phyloP scores from a whole-genome alignment of 2,113 vertebrate species.

The Chloroceryle aenea region DNA sequence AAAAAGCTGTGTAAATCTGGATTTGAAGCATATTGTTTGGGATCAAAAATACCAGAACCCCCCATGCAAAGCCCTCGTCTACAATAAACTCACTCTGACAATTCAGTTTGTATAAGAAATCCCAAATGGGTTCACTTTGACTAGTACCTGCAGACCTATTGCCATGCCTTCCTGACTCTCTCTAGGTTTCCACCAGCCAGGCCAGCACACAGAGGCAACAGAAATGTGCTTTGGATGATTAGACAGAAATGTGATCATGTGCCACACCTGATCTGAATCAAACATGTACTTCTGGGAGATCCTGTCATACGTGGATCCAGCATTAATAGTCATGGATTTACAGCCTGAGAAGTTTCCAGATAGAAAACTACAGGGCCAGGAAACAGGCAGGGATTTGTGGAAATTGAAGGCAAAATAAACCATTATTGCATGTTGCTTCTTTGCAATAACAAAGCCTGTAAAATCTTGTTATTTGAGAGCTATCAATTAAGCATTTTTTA shows the following conservation, averaged over 20 bases:
- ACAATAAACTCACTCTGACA: background rate
- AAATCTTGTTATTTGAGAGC: background rate
- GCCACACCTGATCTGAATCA: constrained; percentile 11
- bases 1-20: background rate
- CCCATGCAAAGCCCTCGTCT: background rate
- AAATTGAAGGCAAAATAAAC: background rate
- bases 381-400: background rate
- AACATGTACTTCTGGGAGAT: constrained; percentile 20
- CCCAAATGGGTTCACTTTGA: background rate
- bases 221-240: background rate
- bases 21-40: background rate
- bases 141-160: background rate
- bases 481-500: background rate
- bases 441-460: background rate
- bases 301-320: background rate
- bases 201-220: background rate
- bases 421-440: background rate
- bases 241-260: background rate
- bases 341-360: background rate
- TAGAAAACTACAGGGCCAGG: background rate
- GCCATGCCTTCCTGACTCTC: background rate
- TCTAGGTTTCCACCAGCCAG: background rate
- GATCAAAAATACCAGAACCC: background rate
- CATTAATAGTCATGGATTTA: background rate
- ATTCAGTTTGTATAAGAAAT: background rate